Percentiles rank a stretch among this genome's conserved stretches.
Conservation (phyloP, 2,888 invertebrate species). For the Tinea trinotella region DNA sequence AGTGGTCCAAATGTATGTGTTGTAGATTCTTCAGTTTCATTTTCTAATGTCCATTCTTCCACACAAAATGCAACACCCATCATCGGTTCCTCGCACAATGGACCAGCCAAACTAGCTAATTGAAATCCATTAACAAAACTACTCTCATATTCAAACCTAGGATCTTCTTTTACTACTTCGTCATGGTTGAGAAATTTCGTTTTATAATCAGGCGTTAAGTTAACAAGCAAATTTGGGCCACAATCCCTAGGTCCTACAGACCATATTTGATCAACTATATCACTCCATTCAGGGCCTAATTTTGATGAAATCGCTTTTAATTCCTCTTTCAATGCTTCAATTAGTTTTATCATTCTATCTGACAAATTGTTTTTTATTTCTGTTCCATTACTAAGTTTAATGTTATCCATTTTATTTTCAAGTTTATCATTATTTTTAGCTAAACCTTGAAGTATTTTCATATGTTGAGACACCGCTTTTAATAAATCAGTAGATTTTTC, state of each 20-base stretch:
- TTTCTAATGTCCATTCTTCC: slow-evolving; percentile 82
- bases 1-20: slow-evolving; percentile 64
- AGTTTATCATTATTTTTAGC: slow-evolving; percentile 46
- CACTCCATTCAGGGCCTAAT: slow-evolving; percentile 66
- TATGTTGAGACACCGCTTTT: slow-evolving; percentile 72
- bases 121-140: slow-evolving; percentile 90
- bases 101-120: slow-evolving; percentile 89
- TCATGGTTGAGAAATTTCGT: slow-evolving; percentile 54
- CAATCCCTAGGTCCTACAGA: slow-evolving; percentile 91
- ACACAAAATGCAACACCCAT: slow-evolving; percentile 94
- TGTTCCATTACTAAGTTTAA: slow-evolving; percentile 37
- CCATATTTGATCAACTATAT: slow-evolving; percentile 83
- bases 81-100: slow-evolving; percentile 97
- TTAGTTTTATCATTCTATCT: slow-evolving; percentile 55
- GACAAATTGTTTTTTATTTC: slow-evolving; percentile 39
- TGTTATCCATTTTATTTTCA: slow-evolving; percentile 40
- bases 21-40: slow-evolving; percentile 44
- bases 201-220: slow-evolving; percentile 78
- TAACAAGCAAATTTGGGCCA: slow-evolving; percentile 91
- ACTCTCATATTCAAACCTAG: slow-evolving; percentile 77
- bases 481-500: slow-evolving; percentile 81
- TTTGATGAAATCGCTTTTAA: slow-evolving; percentile 74
- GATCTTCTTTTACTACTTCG: slow-evolving; percentile 58
- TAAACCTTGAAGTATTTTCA: slow-evolving; percentile 51
- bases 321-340: slow-evolving; percentile 66